Percentiles rank a stretch among this genome's conserved stretches.
phyloP scores from a whole-genome alignment of 2,113 vertebrate genomes.

The Notothenia rossii region DNA sequence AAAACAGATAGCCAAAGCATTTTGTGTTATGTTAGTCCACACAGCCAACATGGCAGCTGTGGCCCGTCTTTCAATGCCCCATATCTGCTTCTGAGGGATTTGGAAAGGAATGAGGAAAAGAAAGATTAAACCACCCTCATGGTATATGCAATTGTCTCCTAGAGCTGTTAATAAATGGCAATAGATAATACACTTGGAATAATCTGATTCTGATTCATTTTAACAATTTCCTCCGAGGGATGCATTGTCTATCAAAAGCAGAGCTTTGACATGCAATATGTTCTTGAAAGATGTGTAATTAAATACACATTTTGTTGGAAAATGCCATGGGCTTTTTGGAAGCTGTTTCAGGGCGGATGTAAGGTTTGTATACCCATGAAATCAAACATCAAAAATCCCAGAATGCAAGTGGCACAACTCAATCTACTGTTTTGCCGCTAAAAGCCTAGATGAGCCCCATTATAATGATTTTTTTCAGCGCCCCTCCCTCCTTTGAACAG shows the following conservation, averaged over 20 bases:
- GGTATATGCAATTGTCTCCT: conserved; percentile 37
- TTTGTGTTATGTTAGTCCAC: conserved; percentile 67
- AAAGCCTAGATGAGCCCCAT: conserved; percentile 67
- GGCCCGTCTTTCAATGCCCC: conserved; percentile 76
- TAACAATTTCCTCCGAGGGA: conserved; percentile 33
- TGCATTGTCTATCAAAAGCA: conserved; percentile 60
- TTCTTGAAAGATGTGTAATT: conserved; percentile 29
- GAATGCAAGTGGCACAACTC: conserved; percentile 47
- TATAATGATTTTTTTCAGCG: conserved; percentile 79
- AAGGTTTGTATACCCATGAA: conserved; percentile 39
- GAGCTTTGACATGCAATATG: conserved; percentile 25
- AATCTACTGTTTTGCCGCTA: conserved; percentile 53
- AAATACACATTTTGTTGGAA: conserved; percentile 50
- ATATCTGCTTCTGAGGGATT: conserved; percentile 72
- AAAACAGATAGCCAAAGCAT: conserved; percentile 70
- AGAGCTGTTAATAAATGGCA: conserved; percentile 59
- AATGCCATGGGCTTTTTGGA: conserved; percentile 36
- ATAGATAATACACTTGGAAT: conserved; percentile 48
- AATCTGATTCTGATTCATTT: conserved; percentile 38
- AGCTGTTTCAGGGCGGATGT: conserved; percentile 12
- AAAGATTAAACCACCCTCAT: conserved; percentile 53
- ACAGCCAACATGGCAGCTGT: conserved; percentile 79
- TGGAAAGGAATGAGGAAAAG: conserved; percentile 59
- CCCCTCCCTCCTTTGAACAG: conserved; percentile 75
- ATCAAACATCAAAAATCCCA: conserved; percentile 26